phyloP scores from a whole-genome alignment of 1,140 invertebrate species.

The Hylaeus volcanicus region DNA sequence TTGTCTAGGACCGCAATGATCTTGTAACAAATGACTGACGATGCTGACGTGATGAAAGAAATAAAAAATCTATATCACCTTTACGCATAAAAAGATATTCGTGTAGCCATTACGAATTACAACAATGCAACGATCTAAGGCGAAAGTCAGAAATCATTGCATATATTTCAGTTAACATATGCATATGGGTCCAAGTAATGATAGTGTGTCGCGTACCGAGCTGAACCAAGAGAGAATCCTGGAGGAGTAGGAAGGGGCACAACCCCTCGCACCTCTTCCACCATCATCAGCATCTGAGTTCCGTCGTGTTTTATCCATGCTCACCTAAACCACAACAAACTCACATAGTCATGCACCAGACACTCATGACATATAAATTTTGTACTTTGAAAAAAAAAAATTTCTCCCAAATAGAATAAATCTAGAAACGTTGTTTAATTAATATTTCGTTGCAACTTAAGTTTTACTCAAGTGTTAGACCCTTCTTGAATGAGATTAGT shows the following conservation, averaged over 20 bases:
- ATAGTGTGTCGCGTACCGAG: conserved; percentile 80
- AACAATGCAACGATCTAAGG: conserved; percentile 49
- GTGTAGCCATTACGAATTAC: conserved; percentile 34
- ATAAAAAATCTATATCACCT: conserved; percentile 33
- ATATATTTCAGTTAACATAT: conserved; percentile 63
- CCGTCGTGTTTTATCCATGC: conserved; percentile 78
- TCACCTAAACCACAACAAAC: conserved; percentile 80
- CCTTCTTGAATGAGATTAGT: not conserved
- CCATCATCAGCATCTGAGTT: conserved; percentile 76
- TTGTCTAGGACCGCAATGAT: conserved; percentile 13
- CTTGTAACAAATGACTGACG: conserved; percentile 32
- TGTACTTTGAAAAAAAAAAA: conserved; percentile 33
- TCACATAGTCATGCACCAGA: conserved; percentile 68
- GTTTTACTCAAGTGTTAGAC: not conserved
- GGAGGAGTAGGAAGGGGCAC: conserved; percentile 77
- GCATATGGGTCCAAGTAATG: conserved; percentile 79
- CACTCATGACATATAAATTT: conserved; percentile 29
- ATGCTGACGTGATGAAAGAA: conserved; percentile 43
- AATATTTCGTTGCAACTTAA: not conserved
- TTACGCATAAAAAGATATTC: conserved; percentile 36
- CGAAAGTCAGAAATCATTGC: conserved; percentile 58
- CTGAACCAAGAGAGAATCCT: conserved; percentile 80
- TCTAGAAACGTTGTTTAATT: not conserved
- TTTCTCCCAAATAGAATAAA: conserved; percentile 9
- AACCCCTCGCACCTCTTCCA: conserved; percentile 72